phyloP scores from a whole-genome alignment of 2,113 vertebrate genomes.

The Barbus barbus region DNA sequence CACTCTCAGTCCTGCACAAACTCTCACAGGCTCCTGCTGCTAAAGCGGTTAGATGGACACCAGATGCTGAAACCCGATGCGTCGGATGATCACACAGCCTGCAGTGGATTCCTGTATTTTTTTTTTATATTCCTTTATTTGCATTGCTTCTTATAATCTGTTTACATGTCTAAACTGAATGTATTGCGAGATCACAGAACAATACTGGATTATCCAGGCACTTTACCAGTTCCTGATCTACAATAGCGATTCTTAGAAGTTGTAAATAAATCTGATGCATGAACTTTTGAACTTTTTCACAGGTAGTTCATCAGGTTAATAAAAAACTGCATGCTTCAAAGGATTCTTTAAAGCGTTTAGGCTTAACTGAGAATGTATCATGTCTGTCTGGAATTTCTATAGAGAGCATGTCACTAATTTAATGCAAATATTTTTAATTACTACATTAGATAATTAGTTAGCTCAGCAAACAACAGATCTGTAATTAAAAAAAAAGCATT shows the following conservation, averaged over 20 bases:
- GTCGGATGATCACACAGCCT: neutral
- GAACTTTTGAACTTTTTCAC: too few species aligned
- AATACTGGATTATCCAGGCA: neutral
- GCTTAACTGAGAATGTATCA: too few species aligned
- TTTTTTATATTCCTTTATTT: constrained; percentile 32
- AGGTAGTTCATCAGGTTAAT: neutral
- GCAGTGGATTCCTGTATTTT: constrained; percentile 6
- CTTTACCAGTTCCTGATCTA: neutral
- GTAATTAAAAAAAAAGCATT: neutral
- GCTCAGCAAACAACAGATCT: neutral
- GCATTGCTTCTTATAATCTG: constrained; percentile 15
- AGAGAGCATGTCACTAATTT: neutral
- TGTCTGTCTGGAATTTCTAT: neutral
- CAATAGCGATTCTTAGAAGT: too few species aligned
- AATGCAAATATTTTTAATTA: too few species aligned
- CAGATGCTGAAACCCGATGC: constrained; percentile 44
- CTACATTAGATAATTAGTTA: too few species aligned
- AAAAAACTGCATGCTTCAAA: constrained; percentile 13
- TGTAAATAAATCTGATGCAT: too few species aligned
- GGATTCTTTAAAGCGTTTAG: neutral
- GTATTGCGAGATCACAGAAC: neutral
- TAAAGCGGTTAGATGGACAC: constrained; percentile 23
- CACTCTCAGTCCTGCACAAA: neutral
- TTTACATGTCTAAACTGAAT: constrained; percentile 13
- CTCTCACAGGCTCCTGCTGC: neutral